phyloP scores from a whole-genome alignment of 2,888 invertebrate genomes.

The Auanema sp. region DNA sequence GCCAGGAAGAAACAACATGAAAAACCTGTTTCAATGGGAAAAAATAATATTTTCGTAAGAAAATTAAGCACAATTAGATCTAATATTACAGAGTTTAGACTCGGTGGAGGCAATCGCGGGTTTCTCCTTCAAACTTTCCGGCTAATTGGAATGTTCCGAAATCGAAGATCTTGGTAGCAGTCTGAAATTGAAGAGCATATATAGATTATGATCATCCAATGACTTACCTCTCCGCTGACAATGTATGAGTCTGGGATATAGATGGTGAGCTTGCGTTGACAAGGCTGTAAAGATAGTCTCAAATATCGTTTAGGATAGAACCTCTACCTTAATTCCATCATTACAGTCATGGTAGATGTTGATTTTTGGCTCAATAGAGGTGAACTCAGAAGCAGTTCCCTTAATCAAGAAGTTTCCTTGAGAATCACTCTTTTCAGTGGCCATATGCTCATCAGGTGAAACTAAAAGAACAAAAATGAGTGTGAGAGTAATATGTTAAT shows the following conservation, averaged over 20 bases:
- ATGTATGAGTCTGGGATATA: slow-evolving; percentile 24
- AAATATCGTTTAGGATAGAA: not conserved
- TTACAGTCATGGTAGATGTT: slow-evolving; percentile 22
- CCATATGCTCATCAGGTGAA: slow-evolving; percentile 43
- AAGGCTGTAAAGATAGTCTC: slow-evolving; percentile 8
- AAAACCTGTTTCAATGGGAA: no score
- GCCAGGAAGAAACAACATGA: no score
- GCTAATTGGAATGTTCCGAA: slow-evolving; percentile 23
- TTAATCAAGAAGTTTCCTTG: slow-evolving; percentile 32
- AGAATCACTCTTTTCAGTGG: slow-evolving; percentile 26
- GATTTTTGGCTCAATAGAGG: slow-evolving; percentile 41
- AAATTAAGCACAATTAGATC: no score
- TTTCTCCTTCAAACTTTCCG: slow-evolving; percentile 21
- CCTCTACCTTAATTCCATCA: slow-evolving; percentile 17
- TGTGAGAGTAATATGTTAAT: not conserved
- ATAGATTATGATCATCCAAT: not conserved
- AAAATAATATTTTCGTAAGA: no score
- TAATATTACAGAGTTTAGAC: no score
- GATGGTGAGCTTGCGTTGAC: slow-evolving; percentile 23
- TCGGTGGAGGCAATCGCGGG: slow-evolving; percentile 21
- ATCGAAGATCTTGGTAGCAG: slow-evolving; percentile 20
- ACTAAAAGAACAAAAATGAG: slow-evolving; percentile 10
- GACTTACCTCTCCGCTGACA: slow-evolving; percentile 18
- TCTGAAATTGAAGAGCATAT: slow-evolving; percentile 4
- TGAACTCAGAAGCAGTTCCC: slow-evolving; percentile 40